Percentiles rank a stretch among this genome's conserved stretches.
Conservation (phyloP, 2,888 invertebrate genomes). For the Cabera pusaria region DNA sequence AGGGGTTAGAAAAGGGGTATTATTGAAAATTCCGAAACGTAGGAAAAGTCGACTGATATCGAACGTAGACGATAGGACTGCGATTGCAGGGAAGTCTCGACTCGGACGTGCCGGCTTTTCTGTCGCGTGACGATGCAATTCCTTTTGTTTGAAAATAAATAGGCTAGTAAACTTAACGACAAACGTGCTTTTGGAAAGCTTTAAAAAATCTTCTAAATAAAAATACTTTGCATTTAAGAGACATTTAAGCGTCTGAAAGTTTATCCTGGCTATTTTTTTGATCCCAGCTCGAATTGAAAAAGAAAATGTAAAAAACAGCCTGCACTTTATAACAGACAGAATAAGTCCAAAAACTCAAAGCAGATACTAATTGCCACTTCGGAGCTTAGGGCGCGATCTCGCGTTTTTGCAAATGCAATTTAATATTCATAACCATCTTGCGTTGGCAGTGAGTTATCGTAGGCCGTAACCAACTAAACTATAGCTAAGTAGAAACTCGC, state of each 20-base stretch:
- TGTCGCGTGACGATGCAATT: constrained; percentile 45
- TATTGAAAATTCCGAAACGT: constrained; percentile 80
- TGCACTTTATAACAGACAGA: constrained; percentile 7
- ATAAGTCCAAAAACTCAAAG: constrained; percentile 7
- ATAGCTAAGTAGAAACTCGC: constrained; percentile 70
- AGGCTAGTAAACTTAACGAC: constrained; percentile 21
- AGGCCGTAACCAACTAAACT: constrained; percentile 48
- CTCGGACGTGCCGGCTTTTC: constrained; percentile 58
- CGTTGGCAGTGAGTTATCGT: constrained; percentile 28
- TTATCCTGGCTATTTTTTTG: too few species aligned
- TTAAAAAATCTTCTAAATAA: constrained; percentile 2
- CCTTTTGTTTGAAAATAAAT: constrained; percentile 40
- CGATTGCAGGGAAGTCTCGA: constrained; percentile 64
- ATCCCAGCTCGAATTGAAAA: too few species aligned
- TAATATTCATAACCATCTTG: constrained; percentile 48
- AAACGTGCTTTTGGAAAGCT: constrained; percentile 7
- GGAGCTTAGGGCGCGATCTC: constrained; percentile 31
- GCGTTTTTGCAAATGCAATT: constrained; percentile 42
- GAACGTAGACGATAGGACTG: constrained; percentile 65
- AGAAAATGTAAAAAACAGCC: too few species aligned
- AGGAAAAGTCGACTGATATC: constrained; percentile 62
- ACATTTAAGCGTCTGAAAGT: too few species aligned
- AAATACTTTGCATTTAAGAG: background rate
- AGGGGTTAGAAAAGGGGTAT: constrained; percentile 45
- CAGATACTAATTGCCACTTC: constrained; percentile 28